Percentiles rank a stretch among this genome's conserved stretches.
Evolutionary conservation across 2,797 vertebrate species (phyloP).

Genomic region (Etheostoma nigrum): DNA sequence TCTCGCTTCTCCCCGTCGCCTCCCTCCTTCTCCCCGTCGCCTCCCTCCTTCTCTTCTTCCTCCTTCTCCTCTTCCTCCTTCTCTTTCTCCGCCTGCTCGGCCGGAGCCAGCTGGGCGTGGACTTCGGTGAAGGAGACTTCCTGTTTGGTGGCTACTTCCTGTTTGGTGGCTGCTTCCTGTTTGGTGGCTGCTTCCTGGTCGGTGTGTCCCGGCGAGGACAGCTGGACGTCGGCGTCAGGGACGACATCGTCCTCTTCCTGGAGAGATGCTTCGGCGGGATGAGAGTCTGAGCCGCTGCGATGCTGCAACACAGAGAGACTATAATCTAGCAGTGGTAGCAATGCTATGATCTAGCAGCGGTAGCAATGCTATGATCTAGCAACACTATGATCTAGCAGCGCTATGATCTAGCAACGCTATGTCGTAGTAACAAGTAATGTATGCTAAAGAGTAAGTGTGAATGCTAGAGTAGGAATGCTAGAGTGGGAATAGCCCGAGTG

Average conservation of each 20-base stretch:
- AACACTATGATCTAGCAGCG: too few relatives aligned
- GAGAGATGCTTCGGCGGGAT: conserved; percentile 45
- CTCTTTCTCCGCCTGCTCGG: conserved; percentile 72
- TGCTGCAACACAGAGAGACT: conserved; percentile 50
- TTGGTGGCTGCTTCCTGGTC: conserved; percentile 66
- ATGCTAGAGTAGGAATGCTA: too few relatives aligned
- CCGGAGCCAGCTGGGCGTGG: conserved; percentile 80
- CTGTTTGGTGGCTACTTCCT: conserved; percentile 47
- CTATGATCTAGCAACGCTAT: too few relatives aligned
- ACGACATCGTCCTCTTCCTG: conserved; percentile 25
- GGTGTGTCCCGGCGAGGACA: conserved; percentile 61
- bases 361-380: too few relatives aligned
- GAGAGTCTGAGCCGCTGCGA: conserved; percentile 67
- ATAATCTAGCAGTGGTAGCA: too few relatives aligned
- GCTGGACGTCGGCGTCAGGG: conserved; percentile 72
- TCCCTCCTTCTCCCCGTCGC: neutral
- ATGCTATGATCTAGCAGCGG: too few relatives aligned
- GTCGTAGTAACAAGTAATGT: too few relatives aligned
- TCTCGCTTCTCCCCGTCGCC: neutral
- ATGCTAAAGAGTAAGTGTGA: too few relatives aligned
- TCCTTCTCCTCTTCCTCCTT: neutral
- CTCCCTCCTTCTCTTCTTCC: neutral
- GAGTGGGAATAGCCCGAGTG: too few relatives aligned
- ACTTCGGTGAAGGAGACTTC: conserved; percentile 80
- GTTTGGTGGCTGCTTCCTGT: too few relatives aligned